Conservation (phyloP, 2,113 vertebrate genomes). For the Cariama cristata region DNA sequence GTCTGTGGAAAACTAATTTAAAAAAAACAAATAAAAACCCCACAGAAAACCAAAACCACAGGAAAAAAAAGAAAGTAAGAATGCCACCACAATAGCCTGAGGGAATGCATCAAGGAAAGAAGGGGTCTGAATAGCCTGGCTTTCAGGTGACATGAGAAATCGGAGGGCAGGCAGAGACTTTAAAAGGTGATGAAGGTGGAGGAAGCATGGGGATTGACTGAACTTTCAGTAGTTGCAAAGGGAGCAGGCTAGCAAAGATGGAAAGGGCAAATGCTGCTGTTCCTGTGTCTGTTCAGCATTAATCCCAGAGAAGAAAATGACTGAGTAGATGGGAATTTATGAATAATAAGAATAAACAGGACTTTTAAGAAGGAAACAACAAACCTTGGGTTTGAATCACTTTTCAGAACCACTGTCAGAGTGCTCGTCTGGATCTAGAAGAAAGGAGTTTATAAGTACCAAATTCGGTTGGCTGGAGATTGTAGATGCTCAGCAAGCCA, state of each 20-base stretch:
- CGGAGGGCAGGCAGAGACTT: neutral
- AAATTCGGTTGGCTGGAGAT: neutral
- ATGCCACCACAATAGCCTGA: neutral
- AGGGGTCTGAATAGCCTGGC: neutral
- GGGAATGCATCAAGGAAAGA: neutral
- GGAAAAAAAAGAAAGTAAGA: neutral
- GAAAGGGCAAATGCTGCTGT: neutral
- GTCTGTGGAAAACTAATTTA: neutral
- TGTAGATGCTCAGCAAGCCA: neutral
- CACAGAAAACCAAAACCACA: neutral
- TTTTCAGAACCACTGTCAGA: neutral
- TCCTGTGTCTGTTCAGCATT: neutral
- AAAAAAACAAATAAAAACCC: neutral
- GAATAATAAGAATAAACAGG: neutral
- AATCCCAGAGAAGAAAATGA: neutral
- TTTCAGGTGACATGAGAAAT: neutral
- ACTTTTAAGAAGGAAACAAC: neutral
- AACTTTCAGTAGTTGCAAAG: neutral
- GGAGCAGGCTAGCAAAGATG: neutral
- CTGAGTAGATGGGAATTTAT: neutral
- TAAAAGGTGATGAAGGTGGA: neutral
- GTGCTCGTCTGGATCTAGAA: neutral
- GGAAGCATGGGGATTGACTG: neutral
- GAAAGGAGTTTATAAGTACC: neutral
- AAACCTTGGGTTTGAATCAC: neutral